Percentiles rank a stretch among this genome's conserved stretches.
phyloP scores from a whole-genome alignment of 2,113 vertebrate species.

The Mesitornis unicolor region DNA sequence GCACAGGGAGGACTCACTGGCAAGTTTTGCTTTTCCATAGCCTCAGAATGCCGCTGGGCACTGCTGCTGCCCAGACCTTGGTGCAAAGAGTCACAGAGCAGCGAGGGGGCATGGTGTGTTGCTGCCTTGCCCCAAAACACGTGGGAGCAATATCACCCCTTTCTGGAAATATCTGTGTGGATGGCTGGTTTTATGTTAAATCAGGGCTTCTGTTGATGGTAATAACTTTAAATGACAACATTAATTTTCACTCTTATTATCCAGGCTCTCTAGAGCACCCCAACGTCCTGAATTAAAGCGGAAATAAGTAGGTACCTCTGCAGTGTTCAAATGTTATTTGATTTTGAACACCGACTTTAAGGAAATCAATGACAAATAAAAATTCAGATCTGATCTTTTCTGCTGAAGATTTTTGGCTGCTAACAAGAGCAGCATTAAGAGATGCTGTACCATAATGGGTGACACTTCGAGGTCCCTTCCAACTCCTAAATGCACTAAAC shows the following conservation, averaged over 20 bases:
- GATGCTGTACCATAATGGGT: background rate
- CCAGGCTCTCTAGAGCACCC: background rate
- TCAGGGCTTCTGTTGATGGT: background rate
- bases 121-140: background rate
- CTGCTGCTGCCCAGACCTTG: background rate
- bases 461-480: too few relatives aligned
- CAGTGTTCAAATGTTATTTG: background rate
- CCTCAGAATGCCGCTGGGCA: background rate
- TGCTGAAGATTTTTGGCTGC: background rate
- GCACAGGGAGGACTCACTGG: background rate
- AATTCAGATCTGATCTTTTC: background rate
- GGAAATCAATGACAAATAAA: background rate
- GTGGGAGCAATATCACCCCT: background rate
- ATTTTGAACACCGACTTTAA: background rate
- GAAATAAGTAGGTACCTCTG: background rate
- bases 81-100: background rate
- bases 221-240: background rate
- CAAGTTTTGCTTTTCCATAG: background rate
- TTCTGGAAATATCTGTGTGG: background rate
- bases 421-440: background rate
- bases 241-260: background rate
- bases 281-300: background rate
- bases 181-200: background rate
- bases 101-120: rapidly evolving
- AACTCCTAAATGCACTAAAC: too few relatives aligned